Evolutionary conservation across 2,797 vertebrate species (phyloP).

Genomic region (Anomalospiza imberbis): DNA sequence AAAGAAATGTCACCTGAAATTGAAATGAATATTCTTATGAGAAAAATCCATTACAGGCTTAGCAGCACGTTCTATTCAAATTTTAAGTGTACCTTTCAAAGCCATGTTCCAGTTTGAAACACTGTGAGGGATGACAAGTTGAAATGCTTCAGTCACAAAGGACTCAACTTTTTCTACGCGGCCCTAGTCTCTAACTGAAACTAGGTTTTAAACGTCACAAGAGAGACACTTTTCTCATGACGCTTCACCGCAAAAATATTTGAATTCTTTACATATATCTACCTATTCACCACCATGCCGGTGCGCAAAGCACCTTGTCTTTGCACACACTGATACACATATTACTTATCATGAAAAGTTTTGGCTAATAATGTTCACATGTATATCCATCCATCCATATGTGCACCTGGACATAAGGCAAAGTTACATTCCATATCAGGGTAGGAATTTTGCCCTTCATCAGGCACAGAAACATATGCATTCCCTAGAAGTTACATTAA

Average conservation of each 20-base stretch:
- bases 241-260: background rate
- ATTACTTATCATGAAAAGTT: background rate
- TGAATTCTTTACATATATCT: accelerated
- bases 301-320: background rate
- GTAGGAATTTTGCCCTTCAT: background rate
- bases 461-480: background rate
- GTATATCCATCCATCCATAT: background rate
- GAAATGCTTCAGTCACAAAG: background rate
- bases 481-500: background rate
- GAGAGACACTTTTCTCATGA: background rate
- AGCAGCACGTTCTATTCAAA: background rate
- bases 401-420: background rate
- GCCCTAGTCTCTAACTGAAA: background rate
- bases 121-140: background rate
- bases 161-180: accelerated
- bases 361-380: accelerated
- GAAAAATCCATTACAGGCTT: background rate
- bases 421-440: background rate
- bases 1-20: background rate
- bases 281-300: background rate
- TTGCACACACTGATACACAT: background rate
- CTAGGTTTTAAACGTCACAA: background rate
- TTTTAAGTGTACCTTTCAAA: background rate
- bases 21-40: background rate
- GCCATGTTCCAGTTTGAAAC: background rate